Percentiles rank a stretch among this genome's conserved stretches.
These are phyloP conservation scores for Azorinus chamasolen DNA, from an alignment of 2,888 invertebrate species.

Conservation along the genomic window DNA sequence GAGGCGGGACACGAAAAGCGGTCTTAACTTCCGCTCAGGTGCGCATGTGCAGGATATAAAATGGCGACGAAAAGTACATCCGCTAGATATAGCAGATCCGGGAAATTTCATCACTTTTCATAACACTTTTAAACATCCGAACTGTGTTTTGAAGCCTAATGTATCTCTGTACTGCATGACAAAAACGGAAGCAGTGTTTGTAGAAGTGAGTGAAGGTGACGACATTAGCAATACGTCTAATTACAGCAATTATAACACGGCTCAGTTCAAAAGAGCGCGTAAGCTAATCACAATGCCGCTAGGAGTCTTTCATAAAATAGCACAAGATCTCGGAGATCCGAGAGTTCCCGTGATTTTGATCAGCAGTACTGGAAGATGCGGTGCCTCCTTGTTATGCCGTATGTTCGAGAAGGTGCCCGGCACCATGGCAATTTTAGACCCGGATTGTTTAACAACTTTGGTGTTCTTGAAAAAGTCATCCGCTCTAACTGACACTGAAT, in stretches of 20 bases:
- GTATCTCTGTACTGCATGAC: conserved; percentile 81
- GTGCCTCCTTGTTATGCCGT: conserved; percentile 78
- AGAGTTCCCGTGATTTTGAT: conserved; percentile 78
- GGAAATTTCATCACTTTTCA: conserved; percentile 80
- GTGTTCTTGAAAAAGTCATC: conserved; percentile 72
- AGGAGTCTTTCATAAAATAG: conserved; percentile 81
- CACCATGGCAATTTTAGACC: conserved; percentile 77
- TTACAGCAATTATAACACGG: conserved; percentile 70
- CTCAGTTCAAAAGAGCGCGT: conserved; percentile 78
- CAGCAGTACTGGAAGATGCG: conserved; percentile 79
- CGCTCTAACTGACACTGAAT: conserved; percentile 73
- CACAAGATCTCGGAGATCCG: conserved; percentile 80
- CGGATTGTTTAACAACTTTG: conserved; percentile 78
- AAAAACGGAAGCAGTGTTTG: conserved; percentile 79
- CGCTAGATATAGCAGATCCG: conserved; percentile 74
- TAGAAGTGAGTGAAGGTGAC: conserved; percentile 73
- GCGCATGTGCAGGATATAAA: conserved; percentile 81
- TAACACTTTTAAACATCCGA: conserved; percentile 79
- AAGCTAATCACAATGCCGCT: conserved; percentile 80
- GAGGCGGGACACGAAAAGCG: conserved; percentile 76
- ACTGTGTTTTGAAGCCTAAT: conserved; percentile 77
- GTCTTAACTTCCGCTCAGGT: conserved; percentile 79
- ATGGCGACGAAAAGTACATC: conserved; percentile 78
- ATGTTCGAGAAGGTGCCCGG: conserved; percentile 79
- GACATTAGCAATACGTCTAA: conserved; percentile 69